Conservation (phyloP, 30 jellyfish, hydroid and myxozoan genomes). For the Calvadosia cruxmelitensis region DNA sequence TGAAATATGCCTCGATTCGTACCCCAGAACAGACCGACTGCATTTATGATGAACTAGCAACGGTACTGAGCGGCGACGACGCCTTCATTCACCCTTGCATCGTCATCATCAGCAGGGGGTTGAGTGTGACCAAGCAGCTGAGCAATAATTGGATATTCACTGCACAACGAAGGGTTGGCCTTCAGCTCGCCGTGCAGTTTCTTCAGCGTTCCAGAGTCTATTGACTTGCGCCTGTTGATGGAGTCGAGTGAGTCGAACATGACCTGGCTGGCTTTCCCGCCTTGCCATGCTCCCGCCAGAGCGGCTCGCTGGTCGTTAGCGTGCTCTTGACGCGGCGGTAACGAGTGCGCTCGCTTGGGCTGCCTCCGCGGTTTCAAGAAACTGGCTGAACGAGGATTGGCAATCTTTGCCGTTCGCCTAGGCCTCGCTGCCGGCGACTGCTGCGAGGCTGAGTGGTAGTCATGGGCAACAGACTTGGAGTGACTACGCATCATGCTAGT, state of each 20-base stretch:
- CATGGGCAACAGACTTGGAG: neutral
- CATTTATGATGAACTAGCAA: no score
- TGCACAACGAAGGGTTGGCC: conserved; percentile 71
- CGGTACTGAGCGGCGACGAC: no score
- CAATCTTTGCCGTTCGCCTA: neutral
- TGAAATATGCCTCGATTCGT: no score
- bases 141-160: conserved; percentile 77
- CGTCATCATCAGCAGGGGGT: no score
- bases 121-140: conserved; percentile 59
- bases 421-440: neutral
- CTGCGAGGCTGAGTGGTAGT: neutral
- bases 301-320: neutral
- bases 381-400: neutral
- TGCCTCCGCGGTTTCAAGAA: conserved; percentile 15
- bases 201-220: conserved; percentile 90
- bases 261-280: neutral
- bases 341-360: conserved; percentile 48
- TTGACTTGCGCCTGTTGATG: conserved; percentile 75
- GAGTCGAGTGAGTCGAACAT: conserved; percentile 13
- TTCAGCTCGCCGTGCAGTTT: conserved; percentile 82
- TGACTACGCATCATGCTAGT: no score
- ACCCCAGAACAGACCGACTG: no score
- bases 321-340: conserved; percentile 26
- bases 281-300: neutral
- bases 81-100: no score